Conservation (phyloP, 2,797 vertebrate species). For the Myotis pilosus region DNA sequence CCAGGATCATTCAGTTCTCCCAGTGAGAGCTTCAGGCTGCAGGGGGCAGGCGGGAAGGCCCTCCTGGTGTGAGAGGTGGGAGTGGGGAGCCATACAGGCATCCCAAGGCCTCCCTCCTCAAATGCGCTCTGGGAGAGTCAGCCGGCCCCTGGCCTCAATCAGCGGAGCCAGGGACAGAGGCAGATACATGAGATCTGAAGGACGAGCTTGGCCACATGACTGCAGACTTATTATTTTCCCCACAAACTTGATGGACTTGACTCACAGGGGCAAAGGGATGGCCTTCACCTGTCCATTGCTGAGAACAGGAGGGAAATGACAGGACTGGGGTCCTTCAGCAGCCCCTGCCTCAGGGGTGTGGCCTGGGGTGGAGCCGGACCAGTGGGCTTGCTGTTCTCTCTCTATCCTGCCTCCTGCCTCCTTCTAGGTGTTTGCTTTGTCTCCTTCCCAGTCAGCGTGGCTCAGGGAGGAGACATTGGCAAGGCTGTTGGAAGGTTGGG, state of each 20-base stretch:
- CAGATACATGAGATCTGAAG: conserved; percentile 70
- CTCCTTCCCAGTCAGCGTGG: neutral
- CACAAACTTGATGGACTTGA: conserved; percentile 33
- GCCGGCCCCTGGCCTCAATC: conserved; percentile 80
- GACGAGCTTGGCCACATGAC: conserved; percentile 33
- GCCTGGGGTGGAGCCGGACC: neutral
- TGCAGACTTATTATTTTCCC: conserved; percentile 57
- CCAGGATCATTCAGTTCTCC: neutral
- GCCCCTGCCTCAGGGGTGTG: neutral
- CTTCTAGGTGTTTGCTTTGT: neutral
- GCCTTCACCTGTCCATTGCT: neutral
- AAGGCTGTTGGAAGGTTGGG: neutral
- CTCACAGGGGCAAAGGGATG: accelerated
- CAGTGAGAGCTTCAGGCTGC: neutral
- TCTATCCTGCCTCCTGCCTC: neutral
- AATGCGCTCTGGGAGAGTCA: conserved; percentile 62
- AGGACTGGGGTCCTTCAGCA: neutral
- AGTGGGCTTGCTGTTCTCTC: neutral
- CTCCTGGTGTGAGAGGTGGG: neutral
- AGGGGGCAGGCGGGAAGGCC: neutral
- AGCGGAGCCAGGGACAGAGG: conserved; percentile 60
- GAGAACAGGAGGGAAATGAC: neutral
- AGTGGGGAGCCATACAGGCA: neutral
- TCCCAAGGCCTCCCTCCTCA: conserved; percentile 50
- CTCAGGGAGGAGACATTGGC: neutral